These are phyloP conservation scores for Rhamphomyia laevipes DNA, from an alignment of 2,888 invertebrate species.

Conservation along the genomic window DNA sequence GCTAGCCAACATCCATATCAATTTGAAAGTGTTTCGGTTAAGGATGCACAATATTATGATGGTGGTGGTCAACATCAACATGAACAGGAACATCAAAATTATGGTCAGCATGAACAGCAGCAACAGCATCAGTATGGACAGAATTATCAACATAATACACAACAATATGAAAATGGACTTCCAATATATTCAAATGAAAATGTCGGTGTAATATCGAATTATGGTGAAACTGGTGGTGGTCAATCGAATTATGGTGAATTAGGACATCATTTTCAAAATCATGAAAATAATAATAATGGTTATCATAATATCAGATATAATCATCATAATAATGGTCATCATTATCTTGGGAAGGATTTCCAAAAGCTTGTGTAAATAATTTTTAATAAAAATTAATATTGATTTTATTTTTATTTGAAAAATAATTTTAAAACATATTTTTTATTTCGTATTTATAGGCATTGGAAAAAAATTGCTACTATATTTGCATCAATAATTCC, in stretches of 20 bases:
- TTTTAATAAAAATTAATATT: background rate
- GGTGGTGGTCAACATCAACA: background rate
- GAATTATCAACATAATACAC: background rate
- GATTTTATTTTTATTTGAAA: background rate
- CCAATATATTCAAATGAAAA: background rate
- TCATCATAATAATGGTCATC: background rate
- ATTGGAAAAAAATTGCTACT: conserved; percentile 12
- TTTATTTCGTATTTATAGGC: background rate
- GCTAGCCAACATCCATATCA: background rate
- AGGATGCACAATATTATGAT: background rate
- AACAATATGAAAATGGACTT: background rate
- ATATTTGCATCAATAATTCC: conserved; percentile 12
- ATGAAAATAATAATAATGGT: background rate
- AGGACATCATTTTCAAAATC: background rate
- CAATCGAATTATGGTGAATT: background rate
- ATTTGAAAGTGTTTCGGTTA: background rate
- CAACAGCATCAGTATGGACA: background rate
- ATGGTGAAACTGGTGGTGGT: background rate
- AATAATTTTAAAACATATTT: background rate
- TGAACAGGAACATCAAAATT: background rate
- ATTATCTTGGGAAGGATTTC: background rate
- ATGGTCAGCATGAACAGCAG: background rate
- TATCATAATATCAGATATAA: background rate
- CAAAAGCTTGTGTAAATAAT: background rate
- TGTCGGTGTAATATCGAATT: background rate